phyloP scores from a whole-genome alignment of 2,888 invertebrate genomes.

The Caradrina clavipalpis region DNA sequence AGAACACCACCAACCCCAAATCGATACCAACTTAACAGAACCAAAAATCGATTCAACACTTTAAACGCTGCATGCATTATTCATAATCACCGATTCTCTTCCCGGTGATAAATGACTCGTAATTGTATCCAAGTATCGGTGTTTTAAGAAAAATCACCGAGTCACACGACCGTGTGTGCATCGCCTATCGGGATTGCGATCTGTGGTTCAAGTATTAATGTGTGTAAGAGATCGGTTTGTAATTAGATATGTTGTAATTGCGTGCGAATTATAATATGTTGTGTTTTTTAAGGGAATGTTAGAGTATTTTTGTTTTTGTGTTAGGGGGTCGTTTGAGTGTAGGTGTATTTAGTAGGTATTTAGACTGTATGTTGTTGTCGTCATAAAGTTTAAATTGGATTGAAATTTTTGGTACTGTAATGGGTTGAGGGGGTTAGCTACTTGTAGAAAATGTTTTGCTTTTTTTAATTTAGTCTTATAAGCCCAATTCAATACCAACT shows the following conservation, averaged over 20 bases:
- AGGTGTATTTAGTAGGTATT: not conserved
- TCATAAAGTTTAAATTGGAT: too few relatives aligned
- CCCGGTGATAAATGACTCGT: constrained; percentile 80
- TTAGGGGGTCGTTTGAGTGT: not conserved
- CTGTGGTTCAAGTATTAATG: constrained; percentile 53
- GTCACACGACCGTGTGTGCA: constrained; percentile 66
- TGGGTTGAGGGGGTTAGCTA: too few relatives aligned
- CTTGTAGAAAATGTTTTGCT: too few relatives aligned
- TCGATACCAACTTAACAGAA: constrained; percentile 18
- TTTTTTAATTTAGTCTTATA: not conserved
- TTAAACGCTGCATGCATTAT: constrained; percentile 61
- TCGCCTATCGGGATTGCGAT: constrained; percentile 57
- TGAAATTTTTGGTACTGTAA: too few relatives aligned
- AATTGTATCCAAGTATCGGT: constrained; percentile 82
- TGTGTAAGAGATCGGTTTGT: constrained; percentile 44
- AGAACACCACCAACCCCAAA: constrained; percentile 9
- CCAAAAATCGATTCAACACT: constrained; percentile 59
- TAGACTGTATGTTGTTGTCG: too few relatives aligned
- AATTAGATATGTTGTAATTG: constrained; percentile 62
- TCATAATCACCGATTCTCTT: constrained; percentile 63
- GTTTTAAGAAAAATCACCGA: constrained; percentile 79
- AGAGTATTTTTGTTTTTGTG: not conserved
- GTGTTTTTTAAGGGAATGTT: constrained; percentile 9
- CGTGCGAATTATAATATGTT: constrained; percentile 17
- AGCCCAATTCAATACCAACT: not conserved